A percentile compares a stretch with the other conserved stretches of the same genome.
phyloP scores from a whole-genome alignment of 1,140 invertebrate genomes.

The Pygmarrhopalites habei region DNA sequence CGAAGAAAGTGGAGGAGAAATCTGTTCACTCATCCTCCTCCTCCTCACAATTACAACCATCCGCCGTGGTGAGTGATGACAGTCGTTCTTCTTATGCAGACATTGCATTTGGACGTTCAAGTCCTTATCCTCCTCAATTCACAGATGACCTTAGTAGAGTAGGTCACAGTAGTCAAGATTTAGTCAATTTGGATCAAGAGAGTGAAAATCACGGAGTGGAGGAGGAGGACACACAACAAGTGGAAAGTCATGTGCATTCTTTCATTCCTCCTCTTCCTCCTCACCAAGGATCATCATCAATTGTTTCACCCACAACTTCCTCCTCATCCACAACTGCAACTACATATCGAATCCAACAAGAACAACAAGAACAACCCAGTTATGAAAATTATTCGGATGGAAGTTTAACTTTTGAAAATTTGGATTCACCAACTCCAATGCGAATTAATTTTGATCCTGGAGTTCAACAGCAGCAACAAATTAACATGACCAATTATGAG shows the following conservation, averaged over 20 bases:
- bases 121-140: constrained; percentile 44
- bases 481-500: no score
- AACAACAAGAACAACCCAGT: no score
- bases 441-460: no score
- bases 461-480: no score
- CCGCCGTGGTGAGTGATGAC: no score
- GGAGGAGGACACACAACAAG: not conserved
- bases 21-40: not conserved
- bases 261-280: not conserved
- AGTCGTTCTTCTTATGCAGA: constrained; percentile 50
- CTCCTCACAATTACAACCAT: not conserved
- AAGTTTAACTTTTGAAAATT: no score
- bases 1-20: not conserved
- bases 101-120: constrained; percentile 49
- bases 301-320: not conserved
- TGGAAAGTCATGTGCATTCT: not conserved
- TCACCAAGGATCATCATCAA: not conserved
- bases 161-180: not conserved
- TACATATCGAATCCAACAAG: no score
- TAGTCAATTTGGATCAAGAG: not conserved
- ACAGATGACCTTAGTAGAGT: no score
- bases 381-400: no score
- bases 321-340: no score
- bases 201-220: not conserved
- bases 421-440: no score